These are phyloP conservation scores for Cirrhinus mrigala DNA, from an alignment of 2,797 vertebrate genomes.

Conservation along the genomic window DNA sequence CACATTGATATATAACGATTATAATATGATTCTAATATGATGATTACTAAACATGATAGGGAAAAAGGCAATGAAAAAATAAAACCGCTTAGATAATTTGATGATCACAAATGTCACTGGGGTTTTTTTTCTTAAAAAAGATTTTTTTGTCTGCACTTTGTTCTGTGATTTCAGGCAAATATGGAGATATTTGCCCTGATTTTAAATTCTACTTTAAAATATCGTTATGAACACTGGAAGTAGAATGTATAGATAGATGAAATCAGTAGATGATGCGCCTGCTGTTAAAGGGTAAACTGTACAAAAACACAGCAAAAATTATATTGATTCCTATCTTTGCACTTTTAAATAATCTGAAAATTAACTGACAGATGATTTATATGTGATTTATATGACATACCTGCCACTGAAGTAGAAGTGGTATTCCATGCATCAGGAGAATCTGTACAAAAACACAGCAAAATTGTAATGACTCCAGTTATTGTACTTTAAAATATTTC, in stretches of 20 bases:
- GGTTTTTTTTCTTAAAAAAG: no score
- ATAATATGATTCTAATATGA: no score
- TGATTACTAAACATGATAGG: no score
- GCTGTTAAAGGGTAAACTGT: background rate
- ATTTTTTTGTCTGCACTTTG: background rate
- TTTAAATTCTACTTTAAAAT: background rate
- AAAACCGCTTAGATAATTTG: no score
- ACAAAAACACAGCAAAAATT: background rate
- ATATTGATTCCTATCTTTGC: background rate
- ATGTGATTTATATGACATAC: no score
- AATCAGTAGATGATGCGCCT: background rate
- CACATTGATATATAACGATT: no score
- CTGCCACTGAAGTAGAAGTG: background rate
- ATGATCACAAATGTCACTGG: no score
- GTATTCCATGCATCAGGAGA: background rate
- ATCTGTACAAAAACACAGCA: background rate
- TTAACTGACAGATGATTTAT: background rate
- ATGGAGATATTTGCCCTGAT: background rate
- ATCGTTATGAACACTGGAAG: background rate
- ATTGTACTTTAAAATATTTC: background rate
- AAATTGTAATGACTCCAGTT: background rate
- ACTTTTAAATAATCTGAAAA: background rate
- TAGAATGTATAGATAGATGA: background rate
- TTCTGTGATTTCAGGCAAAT: background rate
- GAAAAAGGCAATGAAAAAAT: no score